These are phyloP conservation scores for Mycteria americana DNA, from an alignment of 2,797 vertebrate species.

Conservation along the genomic window DNA sequence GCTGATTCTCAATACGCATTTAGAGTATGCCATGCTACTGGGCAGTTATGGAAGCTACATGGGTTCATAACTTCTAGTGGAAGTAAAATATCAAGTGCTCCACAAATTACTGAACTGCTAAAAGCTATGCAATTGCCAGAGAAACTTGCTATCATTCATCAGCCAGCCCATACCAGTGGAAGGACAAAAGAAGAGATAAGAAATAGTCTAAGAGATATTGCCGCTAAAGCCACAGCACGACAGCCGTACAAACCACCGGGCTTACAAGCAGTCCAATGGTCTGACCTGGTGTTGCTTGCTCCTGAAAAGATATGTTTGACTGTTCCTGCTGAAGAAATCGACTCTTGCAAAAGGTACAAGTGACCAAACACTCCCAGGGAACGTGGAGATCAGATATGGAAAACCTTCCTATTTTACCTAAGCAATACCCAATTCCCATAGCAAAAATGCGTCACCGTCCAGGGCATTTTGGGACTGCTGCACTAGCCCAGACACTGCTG, in stretches of 20 bases:
- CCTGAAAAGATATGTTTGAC: background rate
- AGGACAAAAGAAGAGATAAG: background rate
- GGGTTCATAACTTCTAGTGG: background rate
- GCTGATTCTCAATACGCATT: background rate
- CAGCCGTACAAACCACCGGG: fast-evolving
- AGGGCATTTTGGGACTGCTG: background rate
- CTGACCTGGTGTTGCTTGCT: fast-evolving
- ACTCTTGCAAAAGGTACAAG: background rate
- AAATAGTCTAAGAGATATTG: background rate
- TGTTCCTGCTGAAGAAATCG: background rate
- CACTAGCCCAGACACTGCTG: background rate
- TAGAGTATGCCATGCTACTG: background rate
- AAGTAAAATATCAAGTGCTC: background rate
- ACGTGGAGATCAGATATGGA: background rate
- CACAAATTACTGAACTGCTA: background rate
- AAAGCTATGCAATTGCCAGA: background rate
- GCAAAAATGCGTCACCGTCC: background rate
- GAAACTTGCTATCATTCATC: background rate
- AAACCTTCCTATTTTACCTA: background rate
- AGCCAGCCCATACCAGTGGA: background rate
- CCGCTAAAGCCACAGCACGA: background rate
- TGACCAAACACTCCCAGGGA: background rate
- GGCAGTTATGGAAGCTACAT: background rate
- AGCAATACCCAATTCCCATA: background rate
- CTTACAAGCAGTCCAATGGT: background rate